Base-by-base conservation (phyloP, 2,888 invertebrate species). In the Nasonia oneida region DNA sequence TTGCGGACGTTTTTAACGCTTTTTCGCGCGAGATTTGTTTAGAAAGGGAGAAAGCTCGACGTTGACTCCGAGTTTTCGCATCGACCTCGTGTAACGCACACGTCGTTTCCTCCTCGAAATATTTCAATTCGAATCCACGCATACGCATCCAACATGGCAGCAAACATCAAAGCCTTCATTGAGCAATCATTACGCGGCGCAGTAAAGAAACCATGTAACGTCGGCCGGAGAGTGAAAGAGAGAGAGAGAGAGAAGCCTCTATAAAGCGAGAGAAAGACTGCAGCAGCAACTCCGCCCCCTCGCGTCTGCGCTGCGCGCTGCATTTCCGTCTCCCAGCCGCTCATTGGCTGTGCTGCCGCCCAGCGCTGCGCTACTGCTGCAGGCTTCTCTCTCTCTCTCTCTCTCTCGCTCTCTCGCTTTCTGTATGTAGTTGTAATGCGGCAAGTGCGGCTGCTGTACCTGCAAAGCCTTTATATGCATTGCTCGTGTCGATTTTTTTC, bases 261-360 rank as follows among this genome's bases (percentile, higher is more conserved):
- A 67, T 33, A 74, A 67, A 79, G 70, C 29, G 29, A 79, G 47
- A 79, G 50, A 67, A 39, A 64, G 78, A 78, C 39, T 47, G 64
- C 53, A 53, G 14, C 33, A n/a, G 67, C 82, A 86, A 86, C 83
- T 86, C 82, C 86, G 83, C 83, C 83, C 76, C 57, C 50, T 80
- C 71, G 86, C 86, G 86, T 76, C 80, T 86, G 83, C 83, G 83
- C 83, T 33, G n/a, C 61, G 29, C 78, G 67, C n/a, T 82, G 85
- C 81, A 77, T 53, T 85, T 85, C 47, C 75, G 74, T 77, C 73
- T 42, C 70, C 39, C 15, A 78, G 42, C 10, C 71, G 76, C 61
- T 71, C 73, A 61, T 79, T 84, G 84, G 83, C 83, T 39, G 71
- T 57, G 29, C 81, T 57, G 73, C 18, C 64, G 79, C 71, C 71